phyloP scores from a whole-genome alignment of 1,140 invertebrate species.

The Pinna nobilis region DNA sequence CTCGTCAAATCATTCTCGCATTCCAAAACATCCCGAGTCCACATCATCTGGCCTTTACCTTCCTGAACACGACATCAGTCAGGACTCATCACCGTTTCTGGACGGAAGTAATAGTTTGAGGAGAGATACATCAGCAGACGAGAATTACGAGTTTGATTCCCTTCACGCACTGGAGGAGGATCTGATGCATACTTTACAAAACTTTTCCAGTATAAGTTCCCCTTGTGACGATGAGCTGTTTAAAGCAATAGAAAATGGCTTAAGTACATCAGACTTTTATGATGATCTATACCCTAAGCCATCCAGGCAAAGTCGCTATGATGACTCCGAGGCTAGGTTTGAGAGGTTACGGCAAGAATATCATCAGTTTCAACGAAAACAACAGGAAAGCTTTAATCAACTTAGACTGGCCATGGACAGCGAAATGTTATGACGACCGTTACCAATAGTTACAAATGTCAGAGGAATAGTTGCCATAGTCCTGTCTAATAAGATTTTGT shows the following conservation, averaged over 20 bases:
- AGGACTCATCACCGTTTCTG: slow-evolving; percentile 57
- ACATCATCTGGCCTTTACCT: slow-evolving; percentile 52
- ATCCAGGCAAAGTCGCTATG: slow-evolving; percentile 76
- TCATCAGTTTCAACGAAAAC: slow-evolving; percentile 91
- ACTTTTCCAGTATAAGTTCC: slow-evolving; percentile 74
- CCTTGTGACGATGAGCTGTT: slow-evolving; percentile 47
- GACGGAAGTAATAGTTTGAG: slow-evolving; percentile 46
- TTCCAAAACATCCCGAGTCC: slow-evolving; percentile 50
- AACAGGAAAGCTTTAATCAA: slow-evolving; percentile 70
- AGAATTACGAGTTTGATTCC: slow-evolving; percentile 95
- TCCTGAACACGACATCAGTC: slow-evolving; percentile 59
- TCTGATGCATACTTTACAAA: slow-evolving; percentile 63
- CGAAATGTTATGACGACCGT: slow-evolving; percentile 71
- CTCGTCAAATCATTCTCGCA: slow-evolving; percentile 71
- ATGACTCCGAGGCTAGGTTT: slow-evolving; percentile 84
- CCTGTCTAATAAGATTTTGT: too few relatives aligned
- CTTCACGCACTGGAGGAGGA: slow-evolving; percentile 69
- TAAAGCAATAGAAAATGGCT: slow-evolving; percentile 76
- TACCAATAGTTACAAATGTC: too few relatives aligned
- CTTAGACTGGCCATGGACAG: slow-evolving; percentile 61
- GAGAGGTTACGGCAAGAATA: slow-evolving; percentile 97
- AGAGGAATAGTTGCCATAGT: too few relatives aligned
- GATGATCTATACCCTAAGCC: slow-evolving; percentile 78
- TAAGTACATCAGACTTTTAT: slow-evolving; percentile 49
- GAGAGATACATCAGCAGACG: slow-evolving; percentile 91